Base-by-base conservation (phyloP, 2,113 vertebrate genomes). In the Scalopus aquaticus region DNA sequence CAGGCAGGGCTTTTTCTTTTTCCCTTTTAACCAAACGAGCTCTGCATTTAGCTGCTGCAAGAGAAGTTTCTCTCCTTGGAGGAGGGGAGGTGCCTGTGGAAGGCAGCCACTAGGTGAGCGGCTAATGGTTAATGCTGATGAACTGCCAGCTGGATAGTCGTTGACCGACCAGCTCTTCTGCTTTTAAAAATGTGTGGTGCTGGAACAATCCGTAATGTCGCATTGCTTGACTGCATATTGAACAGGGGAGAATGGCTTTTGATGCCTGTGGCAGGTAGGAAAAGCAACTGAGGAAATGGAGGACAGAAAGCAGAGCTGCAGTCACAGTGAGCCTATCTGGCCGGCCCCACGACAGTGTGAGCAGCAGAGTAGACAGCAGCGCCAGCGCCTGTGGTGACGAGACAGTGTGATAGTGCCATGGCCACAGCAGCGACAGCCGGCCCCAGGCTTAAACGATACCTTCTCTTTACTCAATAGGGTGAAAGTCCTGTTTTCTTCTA, bases 211-310 rank as follows among this genome's bases (percentile, higher is more conserved):
- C 0, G 9, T 26, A 17, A 9, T 46, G 3, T 5, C 22, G 1
- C 1, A 1, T 24, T n/a, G 42, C 39, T n/a, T 35, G 6, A 65
- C 56, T 2, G 39, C 1, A 1, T 20, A 1, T 3, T 10, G 42
- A 42, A 6, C 1, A 5, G 54, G 58, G 44, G 69, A 42, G 74
- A 12, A 17, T 20, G 35, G 30, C 46, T 1, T 64, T n/a, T 60
- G 19, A 1, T n/a, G 22, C 10, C 0, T 4, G 2, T n/a, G 51
- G 35, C 15, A 30, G 4, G 26, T 46, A 70, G 19, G 24, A 35
- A 39, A 17, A 15, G 24, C 49, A 15, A 6, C 35, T 0, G 22
- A 11, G 60, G 60, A 0, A 2, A 11, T 0, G 17, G 32, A 58
- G 39, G 39, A 2, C 6, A 2, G 60, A 80, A 49, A 15, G 35